These are phyloP conservation scores for Ferrisia virgata DNA, from an alignment of 2,888 invertebrate species.

Conservation along the genomic window DNA sequence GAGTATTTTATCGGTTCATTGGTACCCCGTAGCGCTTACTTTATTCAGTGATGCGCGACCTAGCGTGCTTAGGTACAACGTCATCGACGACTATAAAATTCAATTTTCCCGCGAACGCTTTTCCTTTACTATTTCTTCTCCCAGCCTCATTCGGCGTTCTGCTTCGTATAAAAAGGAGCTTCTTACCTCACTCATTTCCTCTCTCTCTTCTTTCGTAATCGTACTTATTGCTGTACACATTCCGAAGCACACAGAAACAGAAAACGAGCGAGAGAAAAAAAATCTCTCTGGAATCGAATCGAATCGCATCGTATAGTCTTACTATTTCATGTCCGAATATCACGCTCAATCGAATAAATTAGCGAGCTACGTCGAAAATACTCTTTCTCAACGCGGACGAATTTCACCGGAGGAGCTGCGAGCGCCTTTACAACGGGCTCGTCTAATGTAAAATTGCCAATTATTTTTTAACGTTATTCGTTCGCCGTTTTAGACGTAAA, in stretches of 20 bases:
- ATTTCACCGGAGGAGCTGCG: neutral
- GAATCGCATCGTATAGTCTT: too few relatives aligned
- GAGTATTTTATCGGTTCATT: neutral
- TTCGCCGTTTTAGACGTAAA: neutral
- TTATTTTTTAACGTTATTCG: neutral
- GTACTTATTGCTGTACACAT: neutral
- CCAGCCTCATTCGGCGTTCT: neutral
- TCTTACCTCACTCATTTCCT: neutral
- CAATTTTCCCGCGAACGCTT: neutral
- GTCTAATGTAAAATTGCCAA: neutral
- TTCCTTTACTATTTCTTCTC: neutral
- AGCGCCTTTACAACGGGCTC: neutral
- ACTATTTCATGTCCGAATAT: neutral
- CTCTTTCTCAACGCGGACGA: neutral
- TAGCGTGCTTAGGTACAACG: neutral
- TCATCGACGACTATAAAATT: neutral
- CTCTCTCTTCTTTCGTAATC: neutral
- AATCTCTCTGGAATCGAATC: neutral
- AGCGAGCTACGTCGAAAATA: neutral
- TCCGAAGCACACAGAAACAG: too few relatives aligned
- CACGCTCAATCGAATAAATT: slow-evolving; percentile 14
- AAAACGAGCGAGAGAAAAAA: neutral
- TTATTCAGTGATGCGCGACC: neutral
- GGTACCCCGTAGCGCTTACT: neutral
- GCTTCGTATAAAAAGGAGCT: neutral